Conservation (phyloP, 2,113 vertebrate species). For the Agapornis roseicollis region DNA sequence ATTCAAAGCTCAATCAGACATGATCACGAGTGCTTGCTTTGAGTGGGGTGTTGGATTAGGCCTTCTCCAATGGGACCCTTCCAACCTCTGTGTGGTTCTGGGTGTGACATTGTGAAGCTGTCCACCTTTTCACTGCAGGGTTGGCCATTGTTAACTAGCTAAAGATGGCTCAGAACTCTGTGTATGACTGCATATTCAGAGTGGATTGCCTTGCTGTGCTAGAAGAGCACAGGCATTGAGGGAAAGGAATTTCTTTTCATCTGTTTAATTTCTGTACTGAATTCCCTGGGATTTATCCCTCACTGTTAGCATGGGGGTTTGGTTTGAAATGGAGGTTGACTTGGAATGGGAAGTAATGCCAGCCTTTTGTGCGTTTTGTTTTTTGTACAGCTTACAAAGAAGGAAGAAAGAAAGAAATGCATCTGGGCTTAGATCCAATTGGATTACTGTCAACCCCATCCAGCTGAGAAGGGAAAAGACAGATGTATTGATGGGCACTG, state of each 20-base stretch:
- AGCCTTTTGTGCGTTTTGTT: neutral
- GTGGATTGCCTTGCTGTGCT: constrained; percentile 10
- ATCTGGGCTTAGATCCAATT: neutral
- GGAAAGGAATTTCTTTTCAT: constrained; percentile 21
- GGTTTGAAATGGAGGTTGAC: neutral
- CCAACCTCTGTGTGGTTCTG: neutral
- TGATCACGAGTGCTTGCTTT: neutral
- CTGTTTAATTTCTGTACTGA: constrained; percentile 52
- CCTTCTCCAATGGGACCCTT: fast-evolving
- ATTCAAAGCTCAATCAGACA: fast-evolving
- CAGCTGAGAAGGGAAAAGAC: neutral
- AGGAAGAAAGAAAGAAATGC: neutral
- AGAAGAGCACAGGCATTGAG: neutral
- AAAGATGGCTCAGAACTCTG: neutral
- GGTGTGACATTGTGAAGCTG: neutral
- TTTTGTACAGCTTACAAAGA: neutral
- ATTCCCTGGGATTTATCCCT: neutral
- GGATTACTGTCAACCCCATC: neutral
- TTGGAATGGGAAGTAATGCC: neutral
- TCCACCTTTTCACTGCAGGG: neutral
- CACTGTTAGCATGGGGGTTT: neutral
- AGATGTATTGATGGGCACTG: neutral
- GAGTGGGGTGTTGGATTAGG: neutral
- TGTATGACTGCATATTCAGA: constrained; percentile 12
- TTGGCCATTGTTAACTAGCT: neutral